A percentile compares a stretch with the other conserved stretches of the same genome.
Conservation (phyloP, 2,797 vertebrate genomes). For the Gymnodraco acuticeps region DNA sequence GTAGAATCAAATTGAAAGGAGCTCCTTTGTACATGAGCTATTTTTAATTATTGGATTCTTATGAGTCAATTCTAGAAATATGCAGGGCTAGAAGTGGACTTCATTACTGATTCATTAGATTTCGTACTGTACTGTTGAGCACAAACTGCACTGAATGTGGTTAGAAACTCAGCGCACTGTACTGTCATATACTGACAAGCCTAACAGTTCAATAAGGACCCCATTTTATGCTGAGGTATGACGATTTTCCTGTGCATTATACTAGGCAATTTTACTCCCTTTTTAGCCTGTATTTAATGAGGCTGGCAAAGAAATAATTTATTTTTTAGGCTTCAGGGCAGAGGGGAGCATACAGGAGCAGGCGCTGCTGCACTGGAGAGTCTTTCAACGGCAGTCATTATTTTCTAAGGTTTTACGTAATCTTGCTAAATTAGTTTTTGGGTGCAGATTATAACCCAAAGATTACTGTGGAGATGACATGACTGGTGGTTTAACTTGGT, state of each 20-base stretch:
- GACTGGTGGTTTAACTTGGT: background rate
- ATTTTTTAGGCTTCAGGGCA: background rate
- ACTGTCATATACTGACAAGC: constrained; percentile 20
- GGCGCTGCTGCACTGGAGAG: background rate
- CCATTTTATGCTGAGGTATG: constrained; percentile 40
- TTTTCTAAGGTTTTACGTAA: background rate
- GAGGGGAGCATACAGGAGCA: background rate
- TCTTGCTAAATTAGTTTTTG: background rate
- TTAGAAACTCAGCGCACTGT: constrained; percentile 1
- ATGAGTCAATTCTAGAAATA: background rate
- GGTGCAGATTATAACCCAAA: background rate
- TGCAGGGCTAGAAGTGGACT: background rate
- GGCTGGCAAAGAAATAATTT: constrained; percentile 11
- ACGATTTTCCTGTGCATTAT: constrained; percentile 16
- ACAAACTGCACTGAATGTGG: constrained; percentile 4
- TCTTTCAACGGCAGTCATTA: constrained; percentile 12
- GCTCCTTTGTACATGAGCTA: background rate
- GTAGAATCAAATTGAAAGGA: background rate
- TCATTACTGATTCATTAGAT: constrained; percentile 21
- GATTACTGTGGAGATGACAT: background rate
- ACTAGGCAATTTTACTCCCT: constrained; percentile 1
- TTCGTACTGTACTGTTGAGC: background rate
- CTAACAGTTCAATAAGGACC: constrained; percentile 8
- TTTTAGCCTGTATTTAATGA: constrained; percentile 24
- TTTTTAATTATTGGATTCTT: background rate